phyloP scores from a whole-genome alignment of 2,888 invertebrate species.

The Limulus polyphemus region DNA sequence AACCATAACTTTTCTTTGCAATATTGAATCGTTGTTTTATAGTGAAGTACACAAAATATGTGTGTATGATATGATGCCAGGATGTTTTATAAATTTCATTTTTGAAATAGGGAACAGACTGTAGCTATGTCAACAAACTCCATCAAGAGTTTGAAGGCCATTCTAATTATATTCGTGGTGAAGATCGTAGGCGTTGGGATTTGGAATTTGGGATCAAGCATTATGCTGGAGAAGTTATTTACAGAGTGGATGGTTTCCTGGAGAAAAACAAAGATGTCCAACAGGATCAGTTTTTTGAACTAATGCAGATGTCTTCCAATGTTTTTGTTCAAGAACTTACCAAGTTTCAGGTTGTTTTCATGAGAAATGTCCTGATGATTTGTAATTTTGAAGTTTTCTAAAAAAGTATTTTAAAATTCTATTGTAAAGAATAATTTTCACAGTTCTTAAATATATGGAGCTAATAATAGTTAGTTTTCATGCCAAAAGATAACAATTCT shows the following conservation, averaged over 20 bases:
- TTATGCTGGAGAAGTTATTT: slow-evolving; percentile 71
- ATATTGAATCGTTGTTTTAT: too few relatives aligned
- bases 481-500: too few relatives aligned
- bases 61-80: too few relatives aligned
- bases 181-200: slow-evolving; percentile 76
- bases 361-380: too few relatives aligned
- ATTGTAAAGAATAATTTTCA: too few relatives aligned
- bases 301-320: slow-evolving; percentile 67
- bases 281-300: slow-evolving; percentile 82
- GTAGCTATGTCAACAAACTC: slow-evolving; percentile 72
- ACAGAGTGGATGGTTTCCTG: slow-evolving; percentile 67
- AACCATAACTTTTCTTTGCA: too few relatives aligned
- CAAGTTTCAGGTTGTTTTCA: slow-evolving; percentile 35
- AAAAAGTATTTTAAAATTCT: too few relatives aligned
- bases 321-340: slow-evolving; percentile 66
- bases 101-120: slow-evolving; percentile 54
- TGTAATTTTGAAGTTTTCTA: too few relatives aligned
- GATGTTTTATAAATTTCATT: too few relatives aligned
- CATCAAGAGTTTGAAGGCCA: slow-evolving; percentile 75
- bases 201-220: slow-evolving; percentile 77
- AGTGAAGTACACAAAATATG: too few relatives aligned
- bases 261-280: slow-evolving; percentile 87
- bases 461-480: too few relatives aligned
- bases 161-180: slow-evolving; percentile 67
- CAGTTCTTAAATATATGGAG: too few relatives aligned